phyloP scores from a whole-genome alignment of 2,113 vertebrate species.

The Lamprotornis superbus region DNA sequence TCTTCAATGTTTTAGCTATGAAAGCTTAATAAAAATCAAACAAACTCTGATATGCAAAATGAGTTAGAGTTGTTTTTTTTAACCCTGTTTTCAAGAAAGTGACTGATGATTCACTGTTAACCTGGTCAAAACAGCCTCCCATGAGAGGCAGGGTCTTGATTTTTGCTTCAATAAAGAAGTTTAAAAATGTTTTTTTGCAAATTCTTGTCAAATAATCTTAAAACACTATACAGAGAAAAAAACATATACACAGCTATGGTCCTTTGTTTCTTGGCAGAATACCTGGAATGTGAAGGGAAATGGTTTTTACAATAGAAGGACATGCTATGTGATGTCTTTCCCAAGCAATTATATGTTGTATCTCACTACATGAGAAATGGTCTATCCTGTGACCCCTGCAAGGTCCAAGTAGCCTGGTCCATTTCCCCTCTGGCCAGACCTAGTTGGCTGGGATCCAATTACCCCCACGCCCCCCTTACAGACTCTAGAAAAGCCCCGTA shows the following conservation, averaged over 20 bases:
- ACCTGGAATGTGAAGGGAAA: background rate
- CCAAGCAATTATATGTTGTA: constrained; percentile 8
- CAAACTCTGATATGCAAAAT: background rate
- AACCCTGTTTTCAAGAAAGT: background rate
- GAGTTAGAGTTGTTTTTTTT: background rate
- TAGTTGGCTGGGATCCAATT: too few species aligned
- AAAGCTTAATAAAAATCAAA: background rate
- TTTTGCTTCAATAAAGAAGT: background rate
- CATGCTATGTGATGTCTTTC: background rate
- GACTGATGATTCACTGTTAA: background rate
- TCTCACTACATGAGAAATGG: too few species aligned
- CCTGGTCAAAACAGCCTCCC: background rate
- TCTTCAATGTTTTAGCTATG: background rate
- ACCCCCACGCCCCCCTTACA: too few species aligned
- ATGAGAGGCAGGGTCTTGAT: background rate
- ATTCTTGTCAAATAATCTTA: background rate
- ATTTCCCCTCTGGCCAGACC: too few species aligned
- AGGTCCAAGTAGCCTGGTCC: too few species aligned
- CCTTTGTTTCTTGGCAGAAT: background rate
- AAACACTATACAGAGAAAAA: background rate
- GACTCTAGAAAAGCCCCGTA: too few species aligned
- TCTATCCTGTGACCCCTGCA: too few species aligned
- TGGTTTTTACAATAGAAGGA: background rate
- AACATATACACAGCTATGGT: background rate
- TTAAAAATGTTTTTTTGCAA: rapidly evolving